Base-by-base conservation (phyloP, 2,888 invertebrate species). In the Eubasilissa splendida region DNA sequence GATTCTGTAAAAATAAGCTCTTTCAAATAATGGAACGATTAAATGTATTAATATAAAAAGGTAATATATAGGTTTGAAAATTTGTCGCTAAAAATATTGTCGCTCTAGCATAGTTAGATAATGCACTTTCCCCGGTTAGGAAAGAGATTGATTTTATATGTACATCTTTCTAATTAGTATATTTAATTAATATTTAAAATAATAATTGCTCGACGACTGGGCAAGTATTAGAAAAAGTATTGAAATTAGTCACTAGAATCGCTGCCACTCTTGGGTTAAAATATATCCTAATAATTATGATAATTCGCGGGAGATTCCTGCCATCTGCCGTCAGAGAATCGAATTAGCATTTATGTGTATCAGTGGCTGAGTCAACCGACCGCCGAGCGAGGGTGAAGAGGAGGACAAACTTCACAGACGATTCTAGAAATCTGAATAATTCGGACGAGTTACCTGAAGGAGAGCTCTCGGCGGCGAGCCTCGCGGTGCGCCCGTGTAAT, bases 271-370 rank as follows among this genome's bases (percentile, higher is more conserved):
- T 22, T 2, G 65, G 74, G 59, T 78, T 70, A 82, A 83, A 81
- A 81, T 76, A 81, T 81, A 81, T 81, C 65, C 63, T 63, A 79
- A 80, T 82, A 83, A 83, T 83, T 81, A 81, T 82, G 80, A 82
- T 80, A 82, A 82, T 82, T 82, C 80, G 22, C 53, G 8, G 42
- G 58, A 60, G 70, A 63, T 60, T 65, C 71, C 66, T 31, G 58
- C 74, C 78, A 74, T 59, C 82, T 76, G 78, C 63, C 73, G 60
- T 59, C 63, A 14, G 65, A 53, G 81, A 80, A 77, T 78, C 56
- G 77, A 80, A 83, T 82, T 83, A 81, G 80, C 83, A 82, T 83
- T 83, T 83, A 79, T 78, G 73, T 82, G 80, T 80, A 82, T 82
- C 82, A 58, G 80, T 74, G 76, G 77, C 80, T 76, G 81, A 77